phyloP scores from a whole-genome alignment of 1,140 invertebrate species.

The Drosophila pandora region DNA sequence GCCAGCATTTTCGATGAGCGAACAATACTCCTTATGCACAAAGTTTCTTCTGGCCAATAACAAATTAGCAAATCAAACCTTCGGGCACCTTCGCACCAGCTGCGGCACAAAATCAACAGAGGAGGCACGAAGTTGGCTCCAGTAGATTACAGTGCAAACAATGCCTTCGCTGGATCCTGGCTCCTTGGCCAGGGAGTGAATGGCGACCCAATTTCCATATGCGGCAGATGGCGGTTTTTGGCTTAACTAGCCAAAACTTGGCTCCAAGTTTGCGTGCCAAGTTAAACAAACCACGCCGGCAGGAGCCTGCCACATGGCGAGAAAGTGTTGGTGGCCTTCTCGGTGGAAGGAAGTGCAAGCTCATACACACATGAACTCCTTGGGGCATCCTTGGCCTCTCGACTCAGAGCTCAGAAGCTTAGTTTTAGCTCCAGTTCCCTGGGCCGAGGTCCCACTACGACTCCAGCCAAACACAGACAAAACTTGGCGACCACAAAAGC shows the following conservation, averaged over 20 bases:
- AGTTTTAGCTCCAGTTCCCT: conserved; percentile 19
- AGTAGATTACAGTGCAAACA: conserved; percentile 71
- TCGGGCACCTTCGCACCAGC: conserved; percentile 67
- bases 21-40: conserved; percentile 4
- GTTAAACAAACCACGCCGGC: conserved; percentile 63
- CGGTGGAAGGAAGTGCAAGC: conserved; percentile 9
- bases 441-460: conserved; percentile 43
- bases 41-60: conserved; percentile 53
- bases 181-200: conserved; percentile 41
- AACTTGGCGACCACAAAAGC: conserved; percentile 67
- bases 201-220: conserved; percentile 78
- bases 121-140: conserved; percentile 32
- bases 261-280: conserved; percentile 75
- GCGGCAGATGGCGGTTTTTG: conserved; percentile 67
- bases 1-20: conserved; percentile 23
- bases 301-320: conserved; percentile 9
- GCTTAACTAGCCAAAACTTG: conserved; percentile 78
- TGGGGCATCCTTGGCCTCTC: conserved; percentile 10
- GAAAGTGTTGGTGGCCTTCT: conserved; percentile 22
- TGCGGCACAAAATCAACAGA: conserved; percentile 69
- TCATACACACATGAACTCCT: conserved; percentile 29
- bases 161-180: conserved; percentile 37
- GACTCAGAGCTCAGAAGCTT: not conserved
- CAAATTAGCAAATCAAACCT: conserved; percentile 74
- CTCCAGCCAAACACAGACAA: conserved; percentile 39